phyloP scores from a whole-genome alignment of 2,888 invertebrate species.

The Caenorhabditis afra region DNA sequence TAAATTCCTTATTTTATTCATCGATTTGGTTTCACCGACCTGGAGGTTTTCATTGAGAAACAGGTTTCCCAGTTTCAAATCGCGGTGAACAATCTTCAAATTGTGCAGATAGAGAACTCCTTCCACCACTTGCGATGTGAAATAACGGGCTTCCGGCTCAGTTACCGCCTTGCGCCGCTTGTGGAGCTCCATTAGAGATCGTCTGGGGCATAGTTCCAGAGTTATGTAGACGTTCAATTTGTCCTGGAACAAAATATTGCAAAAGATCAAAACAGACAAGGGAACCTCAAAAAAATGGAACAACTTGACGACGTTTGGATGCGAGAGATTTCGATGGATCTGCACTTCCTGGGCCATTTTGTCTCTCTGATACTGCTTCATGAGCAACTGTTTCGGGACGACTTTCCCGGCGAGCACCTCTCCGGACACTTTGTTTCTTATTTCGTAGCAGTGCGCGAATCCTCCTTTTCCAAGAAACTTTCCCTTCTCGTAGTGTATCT shows the following conservation, averaged over 20 bases:
- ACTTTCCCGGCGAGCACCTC: conserved; percentile 94
- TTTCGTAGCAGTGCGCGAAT: conserved; percentile 88
- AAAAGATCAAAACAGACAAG: not conserved
- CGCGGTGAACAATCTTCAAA: conserved; percentile 94
- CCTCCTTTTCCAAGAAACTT: conserved; percentile 83
- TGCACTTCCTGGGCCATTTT: conserved; percentile 91
- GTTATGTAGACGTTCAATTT: conserved; percentile 90
- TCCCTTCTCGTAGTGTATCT: conserved; percentile 78
- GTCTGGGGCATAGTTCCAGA: conserved; percentile 93
- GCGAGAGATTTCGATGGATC: conserved; percentile 91
- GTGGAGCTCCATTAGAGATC: conserved; percentile 98
- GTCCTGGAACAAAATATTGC: conserved; percentile 83
- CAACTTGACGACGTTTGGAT: conserved; percentile 94
- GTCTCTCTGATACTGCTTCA: conserved; percentile 94
- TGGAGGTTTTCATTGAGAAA: conserved; percentile 92
- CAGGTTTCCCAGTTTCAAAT: conserved; percentile 96
- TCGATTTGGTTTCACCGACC: not conserved
- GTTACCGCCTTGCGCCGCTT: conserved; percentile 94
- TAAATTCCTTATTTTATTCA: not conserved
- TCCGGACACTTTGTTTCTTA: conserved; percentile 88
- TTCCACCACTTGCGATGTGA: conserved; percentile 90
- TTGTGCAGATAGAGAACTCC: conserved; percentile 96
- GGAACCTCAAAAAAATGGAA: conserved; percentile 90
- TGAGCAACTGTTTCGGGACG: conserved; percentile 93
- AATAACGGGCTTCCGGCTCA: conserved; percentile 97